Base-by-base conservation (phyloP, 1,140 invertebrate genomes). In the Idris sp. region DNA sequence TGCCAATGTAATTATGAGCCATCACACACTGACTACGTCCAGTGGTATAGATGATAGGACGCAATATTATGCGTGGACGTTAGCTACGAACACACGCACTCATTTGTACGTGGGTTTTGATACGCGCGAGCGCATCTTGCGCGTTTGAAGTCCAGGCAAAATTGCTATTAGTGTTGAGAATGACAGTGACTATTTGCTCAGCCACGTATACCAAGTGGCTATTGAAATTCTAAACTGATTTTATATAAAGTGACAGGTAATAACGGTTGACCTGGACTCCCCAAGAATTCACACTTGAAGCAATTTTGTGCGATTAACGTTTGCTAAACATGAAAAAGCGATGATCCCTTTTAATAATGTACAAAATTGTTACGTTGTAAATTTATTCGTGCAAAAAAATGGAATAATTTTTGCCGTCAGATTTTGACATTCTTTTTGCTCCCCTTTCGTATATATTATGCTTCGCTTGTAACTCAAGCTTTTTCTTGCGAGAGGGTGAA, bases 211-310 rank as follows among this genome's bases (percentile, higher is more conserved):
- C 30, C 31, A 31, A 56, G 59, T 40, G 79, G 69, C 82, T 84
- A 86, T 85, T 84, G 82, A 86, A 84, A 83, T 81, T 82, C 79
- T 79, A 78, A 79, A 82, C 82, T 84, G 83, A 86, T 84, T 85
- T 86, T 84, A 85, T 83, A 79, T 33, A 81, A 74, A 79, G 74
- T 83, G 84, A 84, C 84, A 85, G 84, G 83, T 83, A 85, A 86
- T 86, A 84, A 84, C 74, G 76, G 67, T 46, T 68, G 76, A 71
- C 76, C 77, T 48, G 38, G 30, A 35, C 65, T 58, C 53, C 53
- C 43, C 75, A 72, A 71, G 74, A 69, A 73, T 75, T 62, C 53
- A 13, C 58, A 64, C 58, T 75, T 59, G 26, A 48, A 54, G 26
- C 43, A 18, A n/a, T n/a, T n/a, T n/a, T n/a, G n/a, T n/a, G n/a